Evolutionary conservation across 2,888 invertebrate species (phyloP).

Genomic region (Phlogophora meticulosa): DNA sequence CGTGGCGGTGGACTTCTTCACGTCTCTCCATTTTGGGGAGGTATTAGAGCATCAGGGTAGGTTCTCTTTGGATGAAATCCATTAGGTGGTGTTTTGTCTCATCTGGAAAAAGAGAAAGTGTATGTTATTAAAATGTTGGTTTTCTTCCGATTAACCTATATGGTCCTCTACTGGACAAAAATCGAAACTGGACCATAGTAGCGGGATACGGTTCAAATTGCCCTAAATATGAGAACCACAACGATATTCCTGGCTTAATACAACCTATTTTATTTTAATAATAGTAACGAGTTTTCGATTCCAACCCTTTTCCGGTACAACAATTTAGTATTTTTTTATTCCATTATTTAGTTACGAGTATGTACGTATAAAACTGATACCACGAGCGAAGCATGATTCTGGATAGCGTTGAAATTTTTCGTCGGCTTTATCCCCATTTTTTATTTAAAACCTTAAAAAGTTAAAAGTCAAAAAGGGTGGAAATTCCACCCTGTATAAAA

Average conservation of each 20-base stretch:
- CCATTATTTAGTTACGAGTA: neutral
- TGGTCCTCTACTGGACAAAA: too few species aligned
- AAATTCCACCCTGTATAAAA: too few species aligned
- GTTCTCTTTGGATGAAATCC: constrained; percentile 53
- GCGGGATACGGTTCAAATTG: too few species aligned
- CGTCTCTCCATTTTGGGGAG: constrained; percentile 80
- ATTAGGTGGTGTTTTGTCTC: constrained; percentile 58
- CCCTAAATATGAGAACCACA: neutral
- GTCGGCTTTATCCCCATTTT: too few species aligned
- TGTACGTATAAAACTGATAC: neutral
- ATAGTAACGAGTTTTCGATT: neutral
- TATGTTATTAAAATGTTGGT: constrained; percentile 6
- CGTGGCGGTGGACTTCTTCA: constrained; percentile 86
- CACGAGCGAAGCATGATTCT: too few species aligned
- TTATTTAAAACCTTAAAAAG: too few species aligned
- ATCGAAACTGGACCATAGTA: too few species aligned
- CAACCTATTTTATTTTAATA: neutral
- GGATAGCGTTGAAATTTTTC: too few species aligned
- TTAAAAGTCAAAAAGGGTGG: too few species aligned
- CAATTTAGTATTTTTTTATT: neutral
- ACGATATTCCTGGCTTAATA: too few species aligned
- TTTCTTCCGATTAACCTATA: too few species aligned
- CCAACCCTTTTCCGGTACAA: neutral
- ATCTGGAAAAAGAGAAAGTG: constrained; percentile 45
- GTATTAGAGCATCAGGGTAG: constrained; percentile 53